Base-by-base conservation (phyloP, 2,797 vertebrate genomes). In the Lerista edwardsae region DNA sequence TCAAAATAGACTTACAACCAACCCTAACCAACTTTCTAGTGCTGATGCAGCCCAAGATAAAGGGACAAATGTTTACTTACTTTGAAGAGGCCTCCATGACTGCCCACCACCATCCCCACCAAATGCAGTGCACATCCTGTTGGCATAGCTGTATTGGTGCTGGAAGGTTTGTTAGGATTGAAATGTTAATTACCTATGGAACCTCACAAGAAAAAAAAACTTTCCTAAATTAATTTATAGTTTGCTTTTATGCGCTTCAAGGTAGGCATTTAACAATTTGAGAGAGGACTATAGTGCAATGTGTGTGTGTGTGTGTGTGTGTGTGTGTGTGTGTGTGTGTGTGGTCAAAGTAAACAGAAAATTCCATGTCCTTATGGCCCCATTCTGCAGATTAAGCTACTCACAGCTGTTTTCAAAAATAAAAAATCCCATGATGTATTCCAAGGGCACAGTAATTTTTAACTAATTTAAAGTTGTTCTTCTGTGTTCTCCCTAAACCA, bases 401-500 rank as follows among this genome's bases (percentile, higher is more conserved):
- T 5, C 12, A 67, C 21, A 57, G 67, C 29, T 69, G 73, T 2
- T 23, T 1, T 51, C 36, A 44, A 36, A 80, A 69, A 80, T 23
- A 29, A 65, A 79, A 65, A 2, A 31, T 34, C 71, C 29, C 59
- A 79, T 80, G 29, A 82, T 75, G 0, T 64, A 64, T 86, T 51
- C 8, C 19, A 75, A 0, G 2, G 79, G 0, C 0, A 79, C 87
- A 11, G 27, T 64, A 10, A 4, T 83, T 84, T 90, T 90, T 65
- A 85, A 44, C 83, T 51, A 82, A 68, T 79, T 69, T 34, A 85
- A 89, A 84, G n/a, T 47, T 90, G 25, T 6, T 61, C 47, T 2
- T n/a, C 9, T 69, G 15, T 55, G 9, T 6, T 75, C 6, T 8
- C 10, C 27, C 25, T 29, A 73, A 47, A 10, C 14, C 17, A 55